A percentile compares a stretch with the other conserved stretches of the same genome.
Evolutionary conservation across 2,888 invertebrate genomes (phyloP).

Genomic region (Rhingia rostrata): DNA sequence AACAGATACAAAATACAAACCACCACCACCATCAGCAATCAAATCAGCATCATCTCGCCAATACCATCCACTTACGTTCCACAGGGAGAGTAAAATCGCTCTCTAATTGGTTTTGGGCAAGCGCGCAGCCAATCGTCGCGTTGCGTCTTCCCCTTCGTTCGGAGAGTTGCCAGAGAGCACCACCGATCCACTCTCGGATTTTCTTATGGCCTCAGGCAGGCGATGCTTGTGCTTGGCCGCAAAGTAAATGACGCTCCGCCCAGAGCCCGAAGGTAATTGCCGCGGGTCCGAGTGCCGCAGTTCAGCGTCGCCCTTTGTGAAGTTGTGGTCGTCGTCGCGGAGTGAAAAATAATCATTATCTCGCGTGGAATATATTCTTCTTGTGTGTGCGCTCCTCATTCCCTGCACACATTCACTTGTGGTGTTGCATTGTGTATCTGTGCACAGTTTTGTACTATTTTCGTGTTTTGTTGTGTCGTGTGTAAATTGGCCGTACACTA

Average conservation of each 20-base stretch:
- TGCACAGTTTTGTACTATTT: conserved; percentile 73
- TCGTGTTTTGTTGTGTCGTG: conserved; percentile 68
- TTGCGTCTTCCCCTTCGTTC: conserved; percentile 66
- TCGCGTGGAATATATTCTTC: conserved; percentile 23
- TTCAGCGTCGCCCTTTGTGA: conserved; percentile 73
- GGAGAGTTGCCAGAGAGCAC: conserved; percentile 61
- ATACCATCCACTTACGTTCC: conserved; percentile 57
- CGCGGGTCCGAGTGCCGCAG: conserved; percentile 75
- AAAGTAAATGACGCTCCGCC: conserved; percentile 74
- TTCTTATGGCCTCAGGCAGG: conserved; percentile 68
- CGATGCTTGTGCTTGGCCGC: conserved; percentile 54
- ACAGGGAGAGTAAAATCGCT: conserved; percentile 50
- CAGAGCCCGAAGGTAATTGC: conserved; percentile 80
- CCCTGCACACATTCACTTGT: conserved; percentile 28
- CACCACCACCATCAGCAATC: conserved; percentile 25
- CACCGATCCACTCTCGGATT: conserved; percentile 42
- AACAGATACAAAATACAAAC: conserved; percentile 20
- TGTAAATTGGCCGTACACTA: conserved; percentile 72
- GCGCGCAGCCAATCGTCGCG: conserved; percentile 46
- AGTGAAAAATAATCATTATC: conserved; percentile 53
- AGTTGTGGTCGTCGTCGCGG: conserved; percentile 72
- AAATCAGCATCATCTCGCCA: conserved; percentile 43
- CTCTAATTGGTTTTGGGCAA: conserved; percentile 66
- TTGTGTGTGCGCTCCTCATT: conserved; percentile 26
- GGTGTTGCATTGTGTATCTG: conserved; percentile 58